Base-by-base conservation (phyloP, 2,888 invertebrate genomes). In the Lasioglossum zephyrum region DNA sequence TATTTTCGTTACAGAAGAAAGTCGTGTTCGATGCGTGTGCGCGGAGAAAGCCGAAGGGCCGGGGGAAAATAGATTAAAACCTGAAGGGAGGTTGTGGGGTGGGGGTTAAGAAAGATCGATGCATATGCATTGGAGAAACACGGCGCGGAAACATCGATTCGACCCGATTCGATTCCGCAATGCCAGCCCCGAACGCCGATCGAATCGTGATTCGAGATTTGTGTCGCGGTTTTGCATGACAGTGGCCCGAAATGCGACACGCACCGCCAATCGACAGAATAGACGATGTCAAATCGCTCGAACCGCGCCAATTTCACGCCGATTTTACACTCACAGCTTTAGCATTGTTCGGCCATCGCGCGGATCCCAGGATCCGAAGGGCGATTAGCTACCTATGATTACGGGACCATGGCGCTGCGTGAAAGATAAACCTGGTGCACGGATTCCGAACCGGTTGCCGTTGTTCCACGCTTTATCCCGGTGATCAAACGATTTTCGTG, bases 221-320 rank as follows among this genome's bases (percentile, higher is more conserved):
- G 88, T 90, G 91, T 90, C 90, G 91, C 87, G 89, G 90, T 91
- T 92, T 92, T 92, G 92, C 92, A 92, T 91, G 90, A 92, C 91
- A 92, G 84, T 91, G 90, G 87, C 77, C 85, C 88, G 84, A 91
- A 92, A 90, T 92, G 92, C 88, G 88, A 87, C 91, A 84, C 88
- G 91, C 78, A 82, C 74, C 80, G 82, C 82, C 87, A 82, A 89
- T 90, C 89, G 88, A 31, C 73, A 70, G 89, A 89, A 91, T 84
- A 88, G 88, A 85, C 88, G 90, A 88, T 87, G 90, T 87, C 91
- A 89, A 91, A 88, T 91, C 89, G 90, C 75, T 87, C 87, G 86
- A 82, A 80, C 84, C 84, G 77, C 87, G 81, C 86, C 89, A 88
- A 90, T 90, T 91, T 89, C 81, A 57, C 86, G 79, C 86, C 79